Conservation (phyloP, 2,797 vertebrate genomes). For the Delichon dasypus region DNA sequence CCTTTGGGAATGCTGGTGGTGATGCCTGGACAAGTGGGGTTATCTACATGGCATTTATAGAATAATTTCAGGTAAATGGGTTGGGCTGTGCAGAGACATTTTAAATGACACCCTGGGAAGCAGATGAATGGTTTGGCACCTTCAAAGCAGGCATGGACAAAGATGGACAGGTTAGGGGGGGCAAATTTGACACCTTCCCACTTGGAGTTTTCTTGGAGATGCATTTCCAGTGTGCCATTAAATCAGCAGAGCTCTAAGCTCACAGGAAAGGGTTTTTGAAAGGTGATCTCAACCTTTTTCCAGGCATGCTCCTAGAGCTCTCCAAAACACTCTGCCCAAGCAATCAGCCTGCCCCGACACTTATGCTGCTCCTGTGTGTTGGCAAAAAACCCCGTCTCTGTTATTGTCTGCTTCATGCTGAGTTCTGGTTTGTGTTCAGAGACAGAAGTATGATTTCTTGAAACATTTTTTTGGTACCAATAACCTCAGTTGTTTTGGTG, state of each 20-base stretch:
- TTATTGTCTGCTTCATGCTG: slow-evolving; percentile 11
- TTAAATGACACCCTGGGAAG: not conserved
- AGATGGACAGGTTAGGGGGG: not conserved
- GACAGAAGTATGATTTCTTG: slow-evolving; percentile 4
- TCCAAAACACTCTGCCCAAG: not conserved
- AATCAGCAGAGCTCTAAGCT: not conserved
- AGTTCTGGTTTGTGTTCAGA: slow-evolving; percentile 5
- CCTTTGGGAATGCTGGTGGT: not conserved
- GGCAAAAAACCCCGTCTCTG: not conserved
- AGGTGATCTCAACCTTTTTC: not conserved
- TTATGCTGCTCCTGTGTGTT: not conserved
- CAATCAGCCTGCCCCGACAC: not conserved
- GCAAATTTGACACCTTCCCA: not conserved
- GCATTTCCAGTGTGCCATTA: not conserved
- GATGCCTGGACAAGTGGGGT: not conserved
- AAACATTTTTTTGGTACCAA: slow-evolving; percentile 37
- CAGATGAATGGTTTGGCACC: not conserved
- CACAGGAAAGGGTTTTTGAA: not conserved
- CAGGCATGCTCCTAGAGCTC: not conserved
- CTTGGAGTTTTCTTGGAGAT: not conserved
- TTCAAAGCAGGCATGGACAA: not conserved
- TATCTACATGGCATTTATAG: not conserved
- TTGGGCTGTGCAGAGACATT: not conserved
- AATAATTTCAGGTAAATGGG: not conserved
- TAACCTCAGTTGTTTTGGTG: slow-evolving; percentile 18